phyloP scores from a whole-genome alignment of 1,140 invertebrate genomes.

The Lutraria rhynchaena region DNA sequence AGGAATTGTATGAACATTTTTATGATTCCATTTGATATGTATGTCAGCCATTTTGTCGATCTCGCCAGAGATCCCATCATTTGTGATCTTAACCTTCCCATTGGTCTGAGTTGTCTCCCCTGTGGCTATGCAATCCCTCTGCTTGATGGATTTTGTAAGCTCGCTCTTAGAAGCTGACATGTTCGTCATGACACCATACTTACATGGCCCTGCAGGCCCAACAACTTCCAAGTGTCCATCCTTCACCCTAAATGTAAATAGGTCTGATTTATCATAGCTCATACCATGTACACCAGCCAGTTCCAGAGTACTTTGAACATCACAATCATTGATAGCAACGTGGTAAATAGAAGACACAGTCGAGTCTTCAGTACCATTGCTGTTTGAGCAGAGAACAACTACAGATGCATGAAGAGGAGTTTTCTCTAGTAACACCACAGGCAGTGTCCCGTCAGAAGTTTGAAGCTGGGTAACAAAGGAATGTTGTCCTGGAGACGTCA shows the following conservation, averaged over 20 bases:
- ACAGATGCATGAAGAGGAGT: conserved; percentile 47
- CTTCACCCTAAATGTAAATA: conserved; percentile 65
- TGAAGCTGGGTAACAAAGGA: conserved; percentile 50
- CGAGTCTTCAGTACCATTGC: conserved; percentile 64
- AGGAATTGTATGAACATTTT: conserved; percentile 30
- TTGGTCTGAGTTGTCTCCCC: conserved; percentile 49
- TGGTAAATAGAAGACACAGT: conserved; percentile 65
- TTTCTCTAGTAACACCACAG: conserved; percentile 39
- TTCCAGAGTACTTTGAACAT: conserved; percentile 8
- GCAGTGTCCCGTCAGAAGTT: conserved; percentile 45
- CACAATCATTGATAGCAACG: conserved; percentile 39
- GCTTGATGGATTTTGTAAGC: conserved; percentile 4
- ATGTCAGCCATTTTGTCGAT: conserved; percentile 57
- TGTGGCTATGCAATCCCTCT: conserved; percentile 59
- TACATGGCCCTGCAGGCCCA: conserved; percentile 68
- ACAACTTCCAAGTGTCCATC: conserved; percentile 41
- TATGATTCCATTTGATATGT: conserved; percentile 62
- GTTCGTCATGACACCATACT: conserved; percentile 67
- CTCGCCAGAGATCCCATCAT: conserved; percentile 57
- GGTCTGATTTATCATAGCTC: conserved; percentile 52
- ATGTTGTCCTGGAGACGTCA: background rate
- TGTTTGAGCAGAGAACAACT: conserved; percentile 70
- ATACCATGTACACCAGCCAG: conserved; percentile 48
- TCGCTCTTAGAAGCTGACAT: conserved; percentile 24
- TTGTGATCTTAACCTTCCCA: conserved; percentile 55